Conservation (phyloP, 1,140 invertebrate species). For the Zaprionus nigranus region DNA sequence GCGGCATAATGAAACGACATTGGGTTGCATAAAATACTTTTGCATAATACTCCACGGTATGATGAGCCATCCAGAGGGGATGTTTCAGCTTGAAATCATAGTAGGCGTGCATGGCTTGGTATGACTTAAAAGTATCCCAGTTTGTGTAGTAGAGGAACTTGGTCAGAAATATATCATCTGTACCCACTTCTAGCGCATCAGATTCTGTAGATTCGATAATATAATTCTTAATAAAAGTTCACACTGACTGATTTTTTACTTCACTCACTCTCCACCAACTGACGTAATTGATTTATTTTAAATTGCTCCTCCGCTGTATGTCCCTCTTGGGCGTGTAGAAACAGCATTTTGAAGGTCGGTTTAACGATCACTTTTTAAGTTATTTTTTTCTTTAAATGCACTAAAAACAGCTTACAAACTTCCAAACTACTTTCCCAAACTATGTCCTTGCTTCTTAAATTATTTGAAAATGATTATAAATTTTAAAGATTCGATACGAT, state of each 20-base stretch:
- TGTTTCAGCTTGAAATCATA: slow-evolving; percentile 75
- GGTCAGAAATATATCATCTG: slow-evolving; percentile 70
- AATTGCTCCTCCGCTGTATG: slow-evolving; percentile 55
- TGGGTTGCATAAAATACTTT: slow-evolving; percentile 62
- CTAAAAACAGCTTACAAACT: neutral
- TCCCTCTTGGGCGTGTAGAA: slow-evolving; percentile 44
- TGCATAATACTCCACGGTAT: slow-evolving; percentile 63
- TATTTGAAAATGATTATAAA: neutral
- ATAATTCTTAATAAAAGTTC: neutral
- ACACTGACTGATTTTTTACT: neutral
- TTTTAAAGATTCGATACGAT: neutral
- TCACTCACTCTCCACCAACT: slow-evolving; percentile 69
- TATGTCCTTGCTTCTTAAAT: neutral
- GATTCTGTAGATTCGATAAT: slow-evolving; percentile 44
- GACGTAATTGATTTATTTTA: slow-evolving; percentile 67
- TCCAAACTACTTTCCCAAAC: neutral
- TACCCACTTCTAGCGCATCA: slow-evolving; percentile 63
- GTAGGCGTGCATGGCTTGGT: slow-evolving; percentile 69
- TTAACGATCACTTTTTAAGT: neutral
- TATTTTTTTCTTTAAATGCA: neutral
- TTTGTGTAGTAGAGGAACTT: slow-evolving; percentile 69
- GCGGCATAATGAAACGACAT: slow-evolving; percentile 74
- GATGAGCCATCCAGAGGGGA: slow-evolving; percentile 75
- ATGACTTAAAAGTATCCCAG: slow-evolving; percentile 73
- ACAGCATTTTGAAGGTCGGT: slow-evolving; percentile 46